Conservation (phyloP, 2,888 invertebrate species). For the Molorchus minor region DNA sequence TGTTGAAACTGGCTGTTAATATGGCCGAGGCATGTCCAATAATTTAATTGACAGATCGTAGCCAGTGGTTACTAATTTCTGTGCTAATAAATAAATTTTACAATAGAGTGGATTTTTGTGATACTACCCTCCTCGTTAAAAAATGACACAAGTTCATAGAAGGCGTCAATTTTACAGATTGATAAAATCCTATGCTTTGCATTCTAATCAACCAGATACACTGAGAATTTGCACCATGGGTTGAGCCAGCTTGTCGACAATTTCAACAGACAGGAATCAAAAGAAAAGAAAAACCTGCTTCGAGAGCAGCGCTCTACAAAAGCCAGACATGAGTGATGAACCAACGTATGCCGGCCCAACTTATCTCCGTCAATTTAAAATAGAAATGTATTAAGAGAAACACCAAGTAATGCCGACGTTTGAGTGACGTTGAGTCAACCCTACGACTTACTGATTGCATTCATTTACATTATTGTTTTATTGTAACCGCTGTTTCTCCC, state of each 20-base stretch:
- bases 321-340: constrained; percentile 24
- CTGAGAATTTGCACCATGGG: neutral
- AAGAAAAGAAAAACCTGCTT: constrained; percentile 25
- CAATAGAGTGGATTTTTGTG: too few species aligned
- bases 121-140: too few species aligned
- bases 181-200: too few species aligned
- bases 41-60: too few species aligned
- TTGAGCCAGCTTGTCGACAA: neutral
- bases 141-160: too few species aligned
- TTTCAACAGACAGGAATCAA: constrained; percentile 7
- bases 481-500: constrained; percentile 10
- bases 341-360: constrained; percentile 14
- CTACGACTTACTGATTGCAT: constrained; percentile 24
- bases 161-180: too few species aligned
- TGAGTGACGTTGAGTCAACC: constrained; percentile 30
- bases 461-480: constrained; percentile 18
- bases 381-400: constrained; percentile 30
- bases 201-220: too few species aligned
- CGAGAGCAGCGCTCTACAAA: constrained; percentile 11
- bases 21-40: too few species aligned
- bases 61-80: too few species aligned
- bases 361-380: constrained; percentile 28
- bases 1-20: too few species aligned
- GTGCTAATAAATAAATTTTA: too few species aligned
- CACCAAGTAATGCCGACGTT: constrained; percentile 20